Evolutionary conservation across 2,113 vertebrate genomes (phyloP).

Genomic region (Chunga burmeisteri): DNA sequence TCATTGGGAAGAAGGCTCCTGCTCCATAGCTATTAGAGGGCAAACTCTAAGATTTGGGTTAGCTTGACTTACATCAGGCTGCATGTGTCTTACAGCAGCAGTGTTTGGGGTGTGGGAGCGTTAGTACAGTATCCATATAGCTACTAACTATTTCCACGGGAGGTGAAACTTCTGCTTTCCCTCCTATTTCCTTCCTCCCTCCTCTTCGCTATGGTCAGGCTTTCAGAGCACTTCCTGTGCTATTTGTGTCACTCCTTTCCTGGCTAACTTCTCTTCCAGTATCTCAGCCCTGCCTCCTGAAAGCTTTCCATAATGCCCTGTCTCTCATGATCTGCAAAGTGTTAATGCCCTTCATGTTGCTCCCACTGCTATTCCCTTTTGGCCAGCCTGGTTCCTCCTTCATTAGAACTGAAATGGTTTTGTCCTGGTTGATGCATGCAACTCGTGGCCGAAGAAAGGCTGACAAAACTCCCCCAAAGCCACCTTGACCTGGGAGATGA

Average conservation of each 20-base stretch:
- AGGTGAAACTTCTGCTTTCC: background rate
- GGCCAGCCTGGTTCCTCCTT: background rate
- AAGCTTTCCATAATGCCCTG: background rate
- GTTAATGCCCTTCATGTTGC: background rate
- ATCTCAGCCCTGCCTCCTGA: background rate
- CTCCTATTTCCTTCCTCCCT: background rate
- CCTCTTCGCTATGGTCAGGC: background rate
- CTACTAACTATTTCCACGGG: background rate
- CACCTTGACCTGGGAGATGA: background rate
- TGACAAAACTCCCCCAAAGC: background rate
- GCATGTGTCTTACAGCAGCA: background rate
- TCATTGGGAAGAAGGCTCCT: background rate
- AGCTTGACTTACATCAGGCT: background rate
- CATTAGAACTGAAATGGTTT: background rate
- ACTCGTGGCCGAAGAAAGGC: background rate
- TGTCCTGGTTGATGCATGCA: background rate
- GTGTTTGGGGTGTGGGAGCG: background rate
- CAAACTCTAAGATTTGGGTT: background rate
- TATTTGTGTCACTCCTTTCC: background rate
- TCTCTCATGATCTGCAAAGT: background rate
- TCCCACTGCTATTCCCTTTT: background rate
- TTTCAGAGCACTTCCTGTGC: background rate
- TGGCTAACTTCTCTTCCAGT: background rate
- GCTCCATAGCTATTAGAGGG: background rate
- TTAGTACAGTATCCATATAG: rapidly evolving